Base-by-base conservation (phyloP, 2,888 invertebrate species). In the Nephrocerus scutellatus region DNA sequence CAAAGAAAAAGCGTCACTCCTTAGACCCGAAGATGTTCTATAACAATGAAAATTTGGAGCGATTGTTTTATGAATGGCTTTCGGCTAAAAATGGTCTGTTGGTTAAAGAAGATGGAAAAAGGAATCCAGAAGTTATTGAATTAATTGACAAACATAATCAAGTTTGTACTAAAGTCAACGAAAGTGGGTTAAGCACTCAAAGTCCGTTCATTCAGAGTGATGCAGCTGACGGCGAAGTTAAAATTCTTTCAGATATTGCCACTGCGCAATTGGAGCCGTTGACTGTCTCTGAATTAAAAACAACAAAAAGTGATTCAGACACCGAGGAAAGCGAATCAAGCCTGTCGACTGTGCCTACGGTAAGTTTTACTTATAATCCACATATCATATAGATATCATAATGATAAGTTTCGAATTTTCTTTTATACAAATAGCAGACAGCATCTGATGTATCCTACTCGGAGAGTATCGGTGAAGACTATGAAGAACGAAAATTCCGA, bases 11-110 rank as follows among this genome's bases (percentile, higher is more conserved):
- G n/a, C n/a, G n/a, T n/a, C n/a, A n/a, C n/a, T n/a, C n/a, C 18
- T 36, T 43, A 10, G 52, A 53, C 1, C 47, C 46, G 1, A 51
- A 52, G 3, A 49, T 57, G 21, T 54, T 62, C 50, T 57, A 62
- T 48, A 54, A 55, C 39, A 58, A 56, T 41, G 49, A 51, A 3
- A 52, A 53, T 10, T 39, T 63, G 15, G 64, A 63, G 37, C 50
- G 48, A 18, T 54, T 66, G 6, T 64, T 64, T 44, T 64, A 59
- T 45, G 54, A 43, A 20, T 64, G 63, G 66, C 42, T 64, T 8
- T 57, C 52, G 15, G 42, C 59, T 5, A 56, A 58, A 35, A 62
- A 64, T 22, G 61, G 60, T 0, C 44, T 60, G 3, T n/a, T n/a
- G n/a, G n/a, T n/a, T n/a, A n/a, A n/a, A n/a, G n/a, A n/a, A n/a